Evolutionary conservation across 2,113 vertebrate species (phyloP).

Genomic region (Pterocles gutturalis): DNA sequence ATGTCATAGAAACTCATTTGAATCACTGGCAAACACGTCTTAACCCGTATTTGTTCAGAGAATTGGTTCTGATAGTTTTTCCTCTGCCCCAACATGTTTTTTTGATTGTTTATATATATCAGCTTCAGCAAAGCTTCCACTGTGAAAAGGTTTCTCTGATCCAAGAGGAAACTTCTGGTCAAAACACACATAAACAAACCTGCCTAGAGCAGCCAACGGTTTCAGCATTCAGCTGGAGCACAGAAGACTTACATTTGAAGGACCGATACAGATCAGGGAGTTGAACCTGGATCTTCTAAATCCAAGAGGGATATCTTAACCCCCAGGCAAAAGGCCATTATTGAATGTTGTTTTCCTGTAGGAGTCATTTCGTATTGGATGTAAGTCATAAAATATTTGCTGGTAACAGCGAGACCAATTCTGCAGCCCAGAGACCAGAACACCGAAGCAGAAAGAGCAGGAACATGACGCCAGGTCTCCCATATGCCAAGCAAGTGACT

Average conservation of each 20-base stretch:
- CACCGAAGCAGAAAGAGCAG: not conserved
- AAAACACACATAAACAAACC: not conserved
- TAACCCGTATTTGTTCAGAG: not conserved
- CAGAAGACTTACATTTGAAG: not conserved
- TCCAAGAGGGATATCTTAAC: not conserved
- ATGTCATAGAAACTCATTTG: not conserved
- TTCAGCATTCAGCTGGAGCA: not conserved
- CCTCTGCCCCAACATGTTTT: not conserved
- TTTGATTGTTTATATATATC: not conserved
- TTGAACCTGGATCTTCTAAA: constrained; percentile 15
- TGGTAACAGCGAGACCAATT: not conserved
- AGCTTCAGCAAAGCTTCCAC: not conserved
- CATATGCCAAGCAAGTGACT: not conserved
- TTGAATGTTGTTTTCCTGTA: not conserved
- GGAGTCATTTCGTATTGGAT: not conserved
- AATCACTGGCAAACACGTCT: not conserved
- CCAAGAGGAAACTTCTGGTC: not conserved
- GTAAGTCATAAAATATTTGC: not conserved
- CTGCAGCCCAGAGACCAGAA: not conserved
- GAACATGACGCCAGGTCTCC: not conserved
- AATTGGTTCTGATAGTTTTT: not conserved
- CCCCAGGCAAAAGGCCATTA: not conserved
- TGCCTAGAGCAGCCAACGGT: not conserved
- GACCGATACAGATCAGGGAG: not conserved
- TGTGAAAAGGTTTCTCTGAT: not conserved